These are phyloP conservation scores for Stictocephala bisonia DNA, from an alignment of 2,888 invertebrate genomes.

Conservation along the genomic window DNA sequence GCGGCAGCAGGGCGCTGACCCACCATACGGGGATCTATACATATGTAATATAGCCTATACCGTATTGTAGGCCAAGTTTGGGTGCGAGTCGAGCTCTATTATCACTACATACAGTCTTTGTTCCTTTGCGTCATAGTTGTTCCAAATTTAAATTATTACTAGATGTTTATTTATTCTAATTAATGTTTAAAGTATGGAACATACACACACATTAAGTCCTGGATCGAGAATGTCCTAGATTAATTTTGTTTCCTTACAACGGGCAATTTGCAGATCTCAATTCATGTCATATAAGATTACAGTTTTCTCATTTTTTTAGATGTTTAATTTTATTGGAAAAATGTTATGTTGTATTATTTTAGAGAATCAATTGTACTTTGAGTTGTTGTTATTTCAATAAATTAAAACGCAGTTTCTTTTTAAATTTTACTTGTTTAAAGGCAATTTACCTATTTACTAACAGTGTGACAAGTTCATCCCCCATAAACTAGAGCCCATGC, in stretches of 20 bases:
- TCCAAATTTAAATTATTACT: slow-evolving; percentile 32
- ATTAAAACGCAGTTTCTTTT: too few species aligned
- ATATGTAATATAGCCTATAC: slow-evolving; percentile 36
- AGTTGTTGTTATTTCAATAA: too few species aligned
- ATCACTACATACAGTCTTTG: slow-evolving; percentile 25
- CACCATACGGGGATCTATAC: background rate
- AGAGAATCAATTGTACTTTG: too few species aligned
- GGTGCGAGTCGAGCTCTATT: too few species aligned
- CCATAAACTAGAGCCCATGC: slow-evolving; percentile 14
- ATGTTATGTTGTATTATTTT: too few species aligned
- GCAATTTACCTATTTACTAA: too few species aligned
- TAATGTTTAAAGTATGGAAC: too few species aligned
- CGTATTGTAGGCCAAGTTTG: slow-evolving; percentile 13
- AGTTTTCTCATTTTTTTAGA: background rate
- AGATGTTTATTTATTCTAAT: slow-evolving; percentile 27
- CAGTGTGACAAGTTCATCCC: too few species aligned
- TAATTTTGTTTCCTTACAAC: slow-evolving; percentile 25
- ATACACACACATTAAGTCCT: too few species aligned
- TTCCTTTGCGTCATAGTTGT: slow-evolving; percentile 18
- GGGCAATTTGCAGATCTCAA: background rate
- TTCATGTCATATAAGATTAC: slow-evolving; percentile 29
- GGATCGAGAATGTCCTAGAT: background rate
- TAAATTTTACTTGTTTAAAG: too few species aligned
- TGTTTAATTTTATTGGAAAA: too few species aligned
- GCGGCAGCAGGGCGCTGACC: background rate